phyloP scores from a whole-genome alignment of 2,888 invertebrate genomes.

The Neoaliturus tenellus region DNA sequence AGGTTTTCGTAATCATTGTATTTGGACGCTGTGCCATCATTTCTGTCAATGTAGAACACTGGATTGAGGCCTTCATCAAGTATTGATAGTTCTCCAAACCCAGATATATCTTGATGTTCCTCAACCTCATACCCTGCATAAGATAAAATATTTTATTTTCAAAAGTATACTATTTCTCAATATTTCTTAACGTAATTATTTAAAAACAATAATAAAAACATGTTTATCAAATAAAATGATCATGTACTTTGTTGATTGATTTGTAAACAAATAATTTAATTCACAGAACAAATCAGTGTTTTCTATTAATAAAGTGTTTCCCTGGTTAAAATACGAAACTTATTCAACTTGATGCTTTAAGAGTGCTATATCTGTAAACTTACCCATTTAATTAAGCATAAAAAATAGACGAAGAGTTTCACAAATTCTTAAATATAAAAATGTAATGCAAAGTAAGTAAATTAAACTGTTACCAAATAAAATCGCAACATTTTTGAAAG shows the following conservation, averaged over 20 bases:
- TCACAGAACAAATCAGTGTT: not conserved
- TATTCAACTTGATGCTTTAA: not conserved
- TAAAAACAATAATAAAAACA: no score
- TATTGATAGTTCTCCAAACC: not conserved
- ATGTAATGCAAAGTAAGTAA: no score
- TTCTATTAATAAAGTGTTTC: not conserved
- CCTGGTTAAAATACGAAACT: not conserved
- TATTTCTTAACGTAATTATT: no score
- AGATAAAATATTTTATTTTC: no score
- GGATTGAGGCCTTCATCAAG: not conserved
- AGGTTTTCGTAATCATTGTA: not conserved
- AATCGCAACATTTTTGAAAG: no score
- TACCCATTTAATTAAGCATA: not conserved
- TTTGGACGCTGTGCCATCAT: not conserved
- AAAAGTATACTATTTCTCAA: no score
- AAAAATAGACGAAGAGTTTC: no score
- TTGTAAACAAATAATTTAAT: not conserved
- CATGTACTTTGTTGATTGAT: not conserved
- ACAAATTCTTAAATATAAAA: no score
- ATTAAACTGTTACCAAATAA: no score
- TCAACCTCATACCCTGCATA: not conserved
- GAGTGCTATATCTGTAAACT: constrained; percentile 31
- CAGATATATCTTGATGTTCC: not conserved
- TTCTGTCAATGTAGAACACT: not conserved
- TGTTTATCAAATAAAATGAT: no score